These are phyloP conservation scores for Parapristionchus giblindavisi DNA, from an alignment of 2,888 invertebrate genomes.

Conservation along the genomic window DNA sequence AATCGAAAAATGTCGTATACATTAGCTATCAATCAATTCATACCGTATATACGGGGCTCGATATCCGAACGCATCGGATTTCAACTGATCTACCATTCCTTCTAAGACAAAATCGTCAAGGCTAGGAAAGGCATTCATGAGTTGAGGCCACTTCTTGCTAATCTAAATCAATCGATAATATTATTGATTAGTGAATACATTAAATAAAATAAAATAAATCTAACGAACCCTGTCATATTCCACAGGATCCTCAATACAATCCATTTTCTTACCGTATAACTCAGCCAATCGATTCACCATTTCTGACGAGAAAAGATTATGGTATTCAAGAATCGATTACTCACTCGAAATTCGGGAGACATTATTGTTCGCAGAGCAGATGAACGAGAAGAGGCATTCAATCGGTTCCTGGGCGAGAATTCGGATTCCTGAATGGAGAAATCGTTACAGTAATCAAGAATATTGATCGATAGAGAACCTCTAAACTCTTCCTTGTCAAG, in stretches of 20 bases:
- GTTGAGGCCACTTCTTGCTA: not conserved
- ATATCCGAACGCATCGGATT: slow-evolving; percentile 77
- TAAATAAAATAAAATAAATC: not conserved
- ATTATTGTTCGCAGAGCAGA: slow-evolving; percentile 96
- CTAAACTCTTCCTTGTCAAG: not conserved
- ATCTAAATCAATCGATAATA: not conserved
- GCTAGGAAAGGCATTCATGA: slow-evolving; percentile 39
- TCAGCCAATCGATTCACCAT: slow-evolving; percentile 79
- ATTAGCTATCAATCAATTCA: no score
- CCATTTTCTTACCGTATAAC: slow-evolving; percentile 78
- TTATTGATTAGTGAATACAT: not conserved
- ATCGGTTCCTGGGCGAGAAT: slow-evolving; percentile 88
- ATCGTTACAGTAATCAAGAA: not conserved
- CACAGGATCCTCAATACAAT: slow-evolving; percentile 34
- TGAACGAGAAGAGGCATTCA: slow-evolving; percentile 93
- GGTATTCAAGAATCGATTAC: slow-evolving; percentile 35
- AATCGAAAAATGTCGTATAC: no score
- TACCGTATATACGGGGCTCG: slow-evolving; percentile 86
- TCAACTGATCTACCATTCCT: slow-evolving; percentile 71
- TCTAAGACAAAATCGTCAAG: slow-evolving; percentile 10
- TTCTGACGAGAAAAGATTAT: slow-evolving; percentile 41
- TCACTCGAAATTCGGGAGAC: slow-evolving; percentile 76
- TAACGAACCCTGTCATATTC: not conserved
- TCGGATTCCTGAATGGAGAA: slow-evolving; percentile 79
- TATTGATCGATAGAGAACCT: not conserved